These are phyloP conservation scores for Centruroides vittatus DNA, from an alignment of 1,140 invertebrate species.

Conservation along the genomic window DNA sequence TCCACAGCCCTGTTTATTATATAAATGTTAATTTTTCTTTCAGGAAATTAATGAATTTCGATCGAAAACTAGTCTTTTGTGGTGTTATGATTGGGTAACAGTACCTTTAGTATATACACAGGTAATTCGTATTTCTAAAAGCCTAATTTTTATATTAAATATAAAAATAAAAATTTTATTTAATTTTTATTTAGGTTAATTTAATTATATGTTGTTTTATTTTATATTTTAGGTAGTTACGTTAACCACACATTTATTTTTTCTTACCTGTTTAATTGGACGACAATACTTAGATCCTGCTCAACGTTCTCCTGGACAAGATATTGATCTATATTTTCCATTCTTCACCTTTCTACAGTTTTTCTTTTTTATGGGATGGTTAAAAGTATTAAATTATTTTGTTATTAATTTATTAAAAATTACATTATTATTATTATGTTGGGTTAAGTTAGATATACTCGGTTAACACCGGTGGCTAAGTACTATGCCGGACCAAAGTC, in stretches of 20 bases:
- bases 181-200: background rate
- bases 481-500: no score
- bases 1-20: background rate
- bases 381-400: slow-evolving; percentile 28
- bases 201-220: background rate
- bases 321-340: slow-evolving; percentile 19
- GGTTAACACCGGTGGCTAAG: no score
- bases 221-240: slow-evolving; percentile 61
- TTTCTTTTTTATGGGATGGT: slow-evolving; percentile 91
- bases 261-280: slow-evolving; percentile 68
- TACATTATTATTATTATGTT: no score
- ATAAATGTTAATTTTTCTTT: background rate
- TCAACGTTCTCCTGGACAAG: slow-evolving; percentile 18
- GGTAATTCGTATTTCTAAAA: slow-evolving; percentile 19
- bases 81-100: slow-evolving; percentile 37
- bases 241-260: slow-evolving; percentile 76
- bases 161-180: background rate
- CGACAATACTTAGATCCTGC: slow-evolving; percentile 54
- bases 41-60: slow-evolving; percentile 29
- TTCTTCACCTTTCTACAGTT: slow-evolving; percentile 49
- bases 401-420: no score
- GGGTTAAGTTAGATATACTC: no score
- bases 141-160: no score
- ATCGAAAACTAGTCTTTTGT: slow-evolving; percentile 28
- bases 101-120: slow-evolving; percentile 38